phyloP scores from a whole-genome alignment of 1,140 invertebrate species.

The Anoplolepis gracilipes region DNA sequence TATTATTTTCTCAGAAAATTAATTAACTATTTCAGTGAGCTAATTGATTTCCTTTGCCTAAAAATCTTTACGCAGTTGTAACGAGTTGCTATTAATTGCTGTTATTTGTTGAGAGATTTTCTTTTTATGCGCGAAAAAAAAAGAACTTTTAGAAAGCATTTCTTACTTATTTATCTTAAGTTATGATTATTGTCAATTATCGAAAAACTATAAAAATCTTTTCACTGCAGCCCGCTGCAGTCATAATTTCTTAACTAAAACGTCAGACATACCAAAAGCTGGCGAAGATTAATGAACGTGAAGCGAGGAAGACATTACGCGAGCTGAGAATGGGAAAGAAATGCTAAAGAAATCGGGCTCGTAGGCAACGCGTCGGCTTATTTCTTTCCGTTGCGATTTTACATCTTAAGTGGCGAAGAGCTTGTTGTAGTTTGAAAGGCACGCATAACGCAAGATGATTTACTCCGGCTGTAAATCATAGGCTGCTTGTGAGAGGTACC shows the following conservation, averaged over 20 bases:
- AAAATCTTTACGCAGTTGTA: background rate
- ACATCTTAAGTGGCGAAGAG: conserved; percentile 13
- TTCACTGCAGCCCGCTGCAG: background rate
- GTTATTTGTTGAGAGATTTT: background rate
- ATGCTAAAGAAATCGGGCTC: conserved; percentile 22
- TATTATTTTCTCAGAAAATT: conserved; percentile 8
- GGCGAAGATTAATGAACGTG: conserved; percentile 54
- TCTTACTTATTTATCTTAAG: no score
- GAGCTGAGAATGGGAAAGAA: conserved; percentile 11
- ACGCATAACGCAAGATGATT: conserved; percentile 66
- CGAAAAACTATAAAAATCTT: background rate
- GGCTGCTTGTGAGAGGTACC: background rate
- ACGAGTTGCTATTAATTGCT: background rate
- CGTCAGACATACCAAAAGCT: background rate
- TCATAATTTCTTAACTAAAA: conserved; percentile 41
- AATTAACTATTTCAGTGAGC: background rate
- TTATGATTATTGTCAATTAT: conserved; percentile 4
- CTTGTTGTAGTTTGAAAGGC: conserved; percentile 44
- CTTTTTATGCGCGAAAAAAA: no score
- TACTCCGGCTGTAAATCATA: conserved; percentile 68
- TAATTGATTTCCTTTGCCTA: background rate
- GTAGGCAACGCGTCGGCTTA: background rate
- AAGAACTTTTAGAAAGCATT: background rate
- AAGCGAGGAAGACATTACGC: background rate
- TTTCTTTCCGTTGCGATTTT: conserved; percentile 46